A percentile compares a stretch with the other conserved stretches of the same genome.
Conservation (phyloP, 2,888 invertebrate genomes). For the Sesia apiformis region DNA sequence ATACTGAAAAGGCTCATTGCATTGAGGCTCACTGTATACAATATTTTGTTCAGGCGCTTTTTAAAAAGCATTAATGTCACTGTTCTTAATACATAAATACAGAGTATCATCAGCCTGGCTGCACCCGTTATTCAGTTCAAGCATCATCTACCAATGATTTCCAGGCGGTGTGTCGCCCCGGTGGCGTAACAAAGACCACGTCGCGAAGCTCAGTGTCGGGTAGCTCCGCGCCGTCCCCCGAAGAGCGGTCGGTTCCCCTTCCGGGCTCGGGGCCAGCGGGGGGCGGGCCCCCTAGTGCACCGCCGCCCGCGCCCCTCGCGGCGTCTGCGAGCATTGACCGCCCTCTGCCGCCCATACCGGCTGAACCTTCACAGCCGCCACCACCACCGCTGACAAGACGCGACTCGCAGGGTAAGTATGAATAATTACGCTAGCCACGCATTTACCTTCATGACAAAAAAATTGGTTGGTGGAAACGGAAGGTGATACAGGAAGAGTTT, state of each 20-base stretch:
- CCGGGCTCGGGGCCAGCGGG: constrained; percentile 27
- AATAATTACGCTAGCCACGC: too few relatives aligned
- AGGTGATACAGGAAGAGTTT: too few relatives aligned
- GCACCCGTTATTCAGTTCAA: too few relatives aligned
- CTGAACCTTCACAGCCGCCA: constrained; percentile 63
- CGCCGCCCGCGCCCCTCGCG: constrained; percentile 55
- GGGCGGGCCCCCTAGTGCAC: constrained; percentile 50
- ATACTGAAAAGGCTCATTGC: too few relatives aligned
- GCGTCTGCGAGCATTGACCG: constrained; percentile 65
- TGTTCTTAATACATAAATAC: too few relatives aligned
- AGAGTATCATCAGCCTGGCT: too few relatives aligned
- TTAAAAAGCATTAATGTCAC: too few relatives aligned
- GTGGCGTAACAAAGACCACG: constrained; percentile 55
- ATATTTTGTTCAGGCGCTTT: too few relatives aligned
- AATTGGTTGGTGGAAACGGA: too few relatives aligned
- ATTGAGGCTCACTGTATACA: too few relatives aligned
- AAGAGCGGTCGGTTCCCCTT: constrained; percentile 39
- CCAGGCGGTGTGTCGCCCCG: constrained; percentile 63
- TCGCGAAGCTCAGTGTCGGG: constrained; percentile 65
- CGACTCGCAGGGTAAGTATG: constrained; percentile 78
- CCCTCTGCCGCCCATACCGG: constrained; percentile 77
- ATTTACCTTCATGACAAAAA: too few relatives aligned
- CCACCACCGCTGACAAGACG: constrained; percentile 72
- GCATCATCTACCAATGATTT: constrained; percentile 8
- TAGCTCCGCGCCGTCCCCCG: constrained; percentile 65